Conservation (phyloP, 2,113 vertebrate species). For the Rhabdomys dilectus region DNA sequence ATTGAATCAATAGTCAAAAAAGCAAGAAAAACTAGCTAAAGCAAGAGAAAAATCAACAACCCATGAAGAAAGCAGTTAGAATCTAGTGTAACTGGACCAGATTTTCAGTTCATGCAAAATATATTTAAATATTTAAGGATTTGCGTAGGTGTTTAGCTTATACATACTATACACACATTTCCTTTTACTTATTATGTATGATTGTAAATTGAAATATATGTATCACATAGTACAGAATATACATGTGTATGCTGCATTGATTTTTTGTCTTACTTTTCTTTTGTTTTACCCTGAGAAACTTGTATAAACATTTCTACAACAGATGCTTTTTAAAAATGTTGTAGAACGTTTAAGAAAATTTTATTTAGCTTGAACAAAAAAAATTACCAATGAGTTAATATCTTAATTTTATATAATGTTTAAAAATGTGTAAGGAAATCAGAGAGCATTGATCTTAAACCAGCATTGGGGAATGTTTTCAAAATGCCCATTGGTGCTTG, state of each 20-base stretch:
- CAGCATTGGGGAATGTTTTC: constrained; percentile 44
- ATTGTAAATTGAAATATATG: background rate
- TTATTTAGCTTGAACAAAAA: constrained; percentile 40
- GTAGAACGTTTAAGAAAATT: background rate
- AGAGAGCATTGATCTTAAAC: constrained; percentile 44
- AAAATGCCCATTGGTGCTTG: constrained; percentile 30
- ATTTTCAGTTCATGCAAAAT: constrained; percentile 71
- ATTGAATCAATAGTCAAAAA: constrained; percentile 77
- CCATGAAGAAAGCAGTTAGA: constrained; percentile 47
- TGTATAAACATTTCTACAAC: constrained; percentile 40
- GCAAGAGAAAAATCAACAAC: constrained; percentile 74
- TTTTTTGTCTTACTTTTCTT: background rate
- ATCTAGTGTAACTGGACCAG: constrained; percentile 63
- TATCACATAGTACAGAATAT: background rate
- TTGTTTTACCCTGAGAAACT: background rate
- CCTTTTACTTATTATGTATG: background rate
- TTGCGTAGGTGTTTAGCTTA: background rate
- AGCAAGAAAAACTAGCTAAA: constrained; percentile 79
- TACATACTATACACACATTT: background rate
- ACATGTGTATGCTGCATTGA: background rate
- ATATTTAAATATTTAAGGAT: background rate
- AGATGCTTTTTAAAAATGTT: background rate
- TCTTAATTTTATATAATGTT: constrained; percentile 50
- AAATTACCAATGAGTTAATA: background rate
- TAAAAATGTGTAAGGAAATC: constrained; percentile 45